Evolutionary conservation across 2,888 invertebrate genomes (phyloP).

Genomic region (Eilema griseolum): DNA sequence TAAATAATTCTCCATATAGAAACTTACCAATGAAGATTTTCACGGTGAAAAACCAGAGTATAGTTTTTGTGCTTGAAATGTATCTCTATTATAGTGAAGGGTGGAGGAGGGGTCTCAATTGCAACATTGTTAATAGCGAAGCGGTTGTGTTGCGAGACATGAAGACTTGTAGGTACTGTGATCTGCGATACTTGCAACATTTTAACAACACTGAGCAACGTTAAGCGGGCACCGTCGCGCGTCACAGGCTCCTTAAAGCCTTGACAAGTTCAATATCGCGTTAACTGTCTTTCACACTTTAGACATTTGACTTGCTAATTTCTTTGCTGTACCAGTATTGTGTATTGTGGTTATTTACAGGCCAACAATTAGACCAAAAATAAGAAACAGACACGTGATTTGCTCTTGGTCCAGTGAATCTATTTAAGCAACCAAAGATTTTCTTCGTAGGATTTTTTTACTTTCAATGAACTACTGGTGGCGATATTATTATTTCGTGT

Average conservation of each 20-base stretch:
- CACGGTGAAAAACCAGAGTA: neutral
- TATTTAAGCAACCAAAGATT: neutral
- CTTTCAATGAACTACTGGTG: too few species aligned
- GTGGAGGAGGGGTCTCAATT: constrained; percentile 54
- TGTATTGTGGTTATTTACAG: neutral
- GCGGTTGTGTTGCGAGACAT: constrained; percentile 42
- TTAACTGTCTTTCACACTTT: constrained; percentile 18
- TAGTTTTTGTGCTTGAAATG: constrained; percentile 18
- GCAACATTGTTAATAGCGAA: constrained; percentile 60
- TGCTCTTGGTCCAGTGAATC: neutral
- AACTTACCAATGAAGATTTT: neutral
- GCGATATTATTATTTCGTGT: too few species aligned
- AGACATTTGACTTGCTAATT: neutral
- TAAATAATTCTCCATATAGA: neutral
- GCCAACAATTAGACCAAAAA: neutral
- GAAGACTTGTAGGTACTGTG: constrained; percentile 23
- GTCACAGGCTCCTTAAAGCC: constrained; percentile 20
- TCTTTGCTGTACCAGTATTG: neutral
- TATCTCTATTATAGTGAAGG: constrained; percentile 29
- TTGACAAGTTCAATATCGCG: constrained; percentile 46
- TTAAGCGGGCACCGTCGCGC: constrained; percentile 44
- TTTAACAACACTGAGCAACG: constrained; percentile 40
- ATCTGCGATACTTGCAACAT: constrained; percentile 47
- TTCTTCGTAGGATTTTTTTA: neutral
- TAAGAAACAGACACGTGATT: neutral